A percentile compares a stretch with the other conserved stretches of the same genome.
Conservation (phyloP, 2,113 vertebrate species). For the Acinonyx jubatus region DNA sequence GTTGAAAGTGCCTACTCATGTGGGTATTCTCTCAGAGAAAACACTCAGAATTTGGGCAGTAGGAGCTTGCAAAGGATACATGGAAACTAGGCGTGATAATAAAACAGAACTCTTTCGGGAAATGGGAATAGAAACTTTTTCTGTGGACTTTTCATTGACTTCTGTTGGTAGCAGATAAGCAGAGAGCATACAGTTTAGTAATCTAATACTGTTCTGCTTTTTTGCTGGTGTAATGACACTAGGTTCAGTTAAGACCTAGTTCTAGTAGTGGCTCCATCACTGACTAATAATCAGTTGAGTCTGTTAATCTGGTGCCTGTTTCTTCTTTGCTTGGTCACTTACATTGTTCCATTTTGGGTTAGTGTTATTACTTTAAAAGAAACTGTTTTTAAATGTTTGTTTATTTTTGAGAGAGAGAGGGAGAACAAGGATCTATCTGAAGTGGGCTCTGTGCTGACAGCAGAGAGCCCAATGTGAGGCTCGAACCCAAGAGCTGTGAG, state of each 20-base stretch:
- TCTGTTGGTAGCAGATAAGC: neutral
- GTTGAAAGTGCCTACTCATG: neutral
- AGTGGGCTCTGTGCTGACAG: no score
- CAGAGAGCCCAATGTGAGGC: no score
- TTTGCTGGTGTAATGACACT: neutral
- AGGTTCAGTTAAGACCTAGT: neutral
- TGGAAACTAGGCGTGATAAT: neutral
- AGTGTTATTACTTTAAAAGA: neutral
- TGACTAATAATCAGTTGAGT: neutral
- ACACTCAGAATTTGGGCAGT: neutral
- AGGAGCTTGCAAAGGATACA: neutral
- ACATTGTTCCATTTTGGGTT: neutral
- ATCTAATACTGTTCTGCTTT: neutral
- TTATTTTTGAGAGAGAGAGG: no score
- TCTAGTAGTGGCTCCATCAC: neutral
- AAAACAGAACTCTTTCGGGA: neutral
- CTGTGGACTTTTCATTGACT: neutral
- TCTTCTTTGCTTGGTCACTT: constrained; percentile 13
- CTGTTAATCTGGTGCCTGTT: neutral
- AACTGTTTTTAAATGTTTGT: no score
- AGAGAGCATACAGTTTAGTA: neutral
- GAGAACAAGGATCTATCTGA: no score
- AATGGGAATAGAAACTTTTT: neutral
- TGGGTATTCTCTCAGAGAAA: neutral
- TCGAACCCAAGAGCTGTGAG: no score